phyloP scores from a whole-genome alignment of 2,797 vertebrate genomes.

The Sylvilagus floridanus region DNA sequence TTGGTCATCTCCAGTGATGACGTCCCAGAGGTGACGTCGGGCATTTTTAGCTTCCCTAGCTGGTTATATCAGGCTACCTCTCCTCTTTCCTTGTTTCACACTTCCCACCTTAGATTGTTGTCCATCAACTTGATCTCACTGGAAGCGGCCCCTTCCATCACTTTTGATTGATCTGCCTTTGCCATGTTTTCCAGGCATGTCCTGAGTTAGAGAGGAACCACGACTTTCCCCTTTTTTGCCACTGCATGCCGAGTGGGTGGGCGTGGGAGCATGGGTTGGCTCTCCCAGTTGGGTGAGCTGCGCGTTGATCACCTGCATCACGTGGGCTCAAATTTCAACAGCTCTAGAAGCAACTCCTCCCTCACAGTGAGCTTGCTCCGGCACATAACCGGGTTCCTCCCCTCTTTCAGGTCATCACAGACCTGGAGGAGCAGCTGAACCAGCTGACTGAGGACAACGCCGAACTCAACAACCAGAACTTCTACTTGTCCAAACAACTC shows the following conservation, averaged over 20 bases:
- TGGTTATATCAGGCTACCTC: neutral
- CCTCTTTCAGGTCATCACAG: constrained; percentile 95
- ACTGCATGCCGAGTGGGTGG: neutral
- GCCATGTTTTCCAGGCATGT: neutral
- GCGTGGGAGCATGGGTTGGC: neutral
- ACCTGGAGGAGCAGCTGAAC: constrained; percentile 98
- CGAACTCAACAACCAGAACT: constrained; percentile 99
- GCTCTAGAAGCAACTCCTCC: neutral
- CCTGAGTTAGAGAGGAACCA: neutral
- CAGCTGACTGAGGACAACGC: constrained; percentile 98
- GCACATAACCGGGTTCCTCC: constrained; percentile 9
- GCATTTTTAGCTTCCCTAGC: constrained; percentile 33
- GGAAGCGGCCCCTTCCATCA: neutral
- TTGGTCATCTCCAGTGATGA: neutral
- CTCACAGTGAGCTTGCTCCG: neutral
- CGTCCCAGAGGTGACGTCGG: neutral
- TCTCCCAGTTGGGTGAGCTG: neutral
- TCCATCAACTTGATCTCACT: neutral
- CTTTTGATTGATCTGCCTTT: constrained; percentile 31
- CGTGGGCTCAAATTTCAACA: neutral
- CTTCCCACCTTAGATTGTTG: neutral
- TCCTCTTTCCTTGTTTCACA: neutral
- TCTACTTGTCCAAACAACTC: constrained; percentile 98
- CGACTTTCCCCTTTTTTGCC: neutral
- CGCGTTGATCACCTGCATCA: fast-evolving